Evolutionary conservation across 2,888 invertebrate species (phyloP).

Genomic region (Liopterus haemorrhoidalis): DNA sequence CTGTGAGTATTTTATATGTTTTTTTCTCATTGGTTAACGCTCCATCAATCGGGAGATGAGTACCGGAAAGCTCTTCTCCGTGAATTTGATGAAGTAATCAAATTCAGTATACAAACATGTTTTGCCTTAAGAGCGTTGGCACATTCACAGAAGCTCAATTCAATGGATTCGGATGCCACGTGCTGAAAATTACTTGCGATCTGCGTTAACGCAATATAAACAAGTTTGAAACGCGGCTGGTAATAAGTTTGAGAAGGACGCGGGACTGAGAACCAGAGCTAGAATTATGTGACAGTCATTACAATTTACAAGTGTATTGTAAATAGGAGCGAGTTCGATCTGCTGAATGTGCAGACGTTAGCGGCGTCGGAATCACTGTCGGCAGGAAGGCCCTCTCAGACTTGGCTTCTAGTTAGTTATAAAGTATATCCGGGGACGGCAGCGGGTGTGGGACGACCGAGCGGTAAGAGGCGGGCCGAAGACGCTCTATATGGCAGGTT

Average conservation of each 20-base stretch:
- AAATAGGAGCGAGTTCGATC: no score
- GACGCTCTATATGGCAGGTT: constrained; percentile 11
- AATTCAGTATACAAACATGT: constrained; percentile 21
- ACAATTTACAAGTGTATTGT: no score
- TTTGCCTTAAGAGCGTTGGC: constrained; percentile 18
- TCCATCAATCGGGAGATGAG: no score
- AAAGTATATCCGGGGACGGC: neutral
- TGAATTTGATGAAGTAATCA: constrained; percentile 23
- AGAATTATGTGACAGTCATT: constrained; percentile 17
- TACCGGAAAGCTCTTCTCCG: no score
- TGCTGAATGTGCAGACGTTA: no score
- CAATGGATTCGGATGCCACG: constrained; percentile 20
- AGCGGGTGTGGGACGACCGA: neutral
- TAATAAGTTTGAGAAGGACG: constrained; percentile 8
- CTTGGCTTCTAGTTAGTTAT: neutral
- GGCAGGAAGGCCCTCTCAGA: no score
- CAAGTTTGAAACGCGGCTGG: constrained; percentile 15
- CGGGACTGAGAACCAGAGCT: constrained; percentile 1
- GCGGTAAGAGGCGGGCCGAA: neutral
- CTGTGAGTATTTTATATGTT: no score
- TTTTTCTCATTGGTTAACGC: no score
- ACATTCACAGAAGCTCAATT: constrained; percentile 12
- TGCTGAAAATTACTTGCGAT: constrained; percentile 21
- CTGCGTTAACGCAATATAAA: constrained; percentile 23
- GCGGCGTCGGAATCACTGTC: no score